Evolutionary conservation across 2,113 vertebrate genomes (phyloP).

Genomic region (Irena cyanogastra): DNA sequence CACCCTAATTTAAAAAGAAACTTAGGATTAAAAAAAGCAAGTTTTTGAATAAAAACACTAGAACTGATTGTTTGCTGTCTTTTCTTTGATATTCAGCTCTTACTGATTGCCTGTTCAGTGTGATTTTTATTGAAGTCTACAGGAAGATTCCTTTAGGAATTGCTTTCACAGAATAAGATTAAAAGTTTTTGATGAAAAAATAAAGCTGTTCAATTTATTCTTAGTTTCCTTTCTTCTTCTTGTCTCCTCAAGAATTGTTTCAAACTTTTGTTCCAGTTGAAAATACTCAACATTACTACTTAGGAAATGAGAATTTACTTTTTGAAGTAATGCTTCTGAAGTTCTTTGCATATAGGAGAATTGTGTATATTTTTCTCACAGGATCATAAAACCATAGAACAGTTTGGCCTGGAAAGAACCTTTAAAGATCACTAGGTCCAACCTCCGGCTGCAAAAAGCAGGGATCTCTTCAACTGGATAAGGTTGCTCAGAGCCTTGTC

Average conservation of each 20-base stretch:
- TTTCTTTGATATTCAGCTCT: background rate
- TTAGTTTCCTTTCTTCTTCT: background rate
- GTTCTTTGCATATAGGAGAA: background rate
- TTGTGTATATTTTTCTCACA: background rate
- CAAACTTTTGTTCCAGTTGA: background rate
- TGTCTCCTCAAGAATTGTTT: background rate
- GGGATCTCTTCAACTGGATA: background rate
- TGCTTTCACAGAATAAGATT: background rate
- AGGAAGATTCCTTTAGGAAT: background rate
- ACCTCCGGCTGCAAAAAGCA: background rate
- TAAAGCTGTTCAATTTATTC: background rate
- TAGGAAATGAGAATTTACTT: background rate
- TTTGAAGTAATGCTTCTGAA: background rate
- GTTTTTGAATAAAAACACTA: background rate
- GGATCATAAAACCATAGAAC: background rate
- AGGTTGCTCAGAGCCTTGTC: background rate
- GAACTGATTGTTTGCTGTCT: background rate
- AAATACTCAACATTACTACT: background rate
- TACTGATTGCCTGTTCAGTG: background rate
- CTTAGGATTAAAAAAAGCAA: background rate
- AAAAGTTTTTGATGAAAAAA: background rate
- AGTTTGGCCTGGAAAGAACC: background rate
- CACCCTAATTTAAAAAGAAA: background rate
- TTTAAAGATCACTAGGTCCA: background rate
- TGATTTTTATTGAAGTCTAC: background rate